Percentiles rank a stretch among this genome's conserved stretches.
Evolutionary conservation across 2,888 invertebrate genomes (phyloP).

Genomic region (Dione vanillae): DNA sequence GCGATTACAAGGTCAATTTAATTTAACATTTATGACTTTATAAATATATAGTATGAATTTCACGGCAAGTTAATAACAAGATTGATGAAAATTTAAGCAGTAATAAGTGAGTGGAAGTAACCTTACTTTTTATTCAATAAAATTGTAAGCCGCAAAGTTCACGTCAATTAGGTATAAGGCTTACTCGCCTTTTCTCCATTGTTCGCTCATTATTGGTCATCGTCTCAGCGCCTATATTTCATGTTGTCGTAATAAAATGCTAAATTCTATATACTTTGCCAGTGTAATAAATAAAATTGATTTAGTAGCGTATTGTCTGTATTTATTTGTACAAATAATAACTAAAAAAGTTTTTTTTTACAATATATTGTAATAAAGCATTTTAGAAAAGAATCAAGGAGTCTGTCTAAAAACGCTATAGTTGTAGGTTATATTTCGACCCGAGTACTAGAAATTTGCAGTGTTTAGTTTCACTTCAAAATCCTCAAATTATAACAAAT

Average conservation of each 20-base stretch:
- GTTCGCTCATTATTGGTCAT: constrained; percentile 4
- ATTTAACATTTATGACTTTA: constrained; percentile 12
- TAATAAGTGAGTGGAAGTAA: constrained; percentile 3
- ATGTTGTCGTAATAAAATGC: background rate
- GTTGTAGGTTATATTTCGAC: no score
- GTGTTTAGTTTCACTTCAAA: no score
- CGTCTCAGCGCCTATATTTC: constrained; percentile 3
- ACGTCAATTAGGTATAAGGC: constrained; percentile 21
- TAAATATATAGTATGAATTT: constrained; percentile 10
- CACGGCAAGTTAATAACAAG: constrained; percentile 15
- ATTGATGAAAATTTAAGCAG: constrained; percentile 19
- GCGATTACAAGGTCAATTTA: background rate
- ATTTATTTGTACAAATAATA: background rate
- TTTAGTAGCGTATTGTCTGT: background rate
- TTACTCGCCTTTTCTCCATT: constrained; percentile 24
- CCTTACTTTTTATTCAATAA: constrained; percentile 10
- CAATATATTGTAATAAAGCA: no score
- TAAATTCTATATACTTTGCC: background rate
- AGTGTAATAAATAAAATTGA: background rate
- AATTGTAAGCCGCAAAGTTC: constrained; percentile 26
- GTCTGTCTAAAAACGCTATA: no score
- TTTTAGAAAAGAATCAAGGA: no score
- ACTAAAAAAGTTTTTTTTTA: no score
- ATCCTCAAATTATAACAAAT: no score
- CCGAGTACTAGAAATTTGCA: no score